A percentile compares a stretch with the other conserved stretches of the same genome.
phyloP scores from a whole-genome alignment of 2,888 invertebrate genomes.

The Agrochola litura region DNA sequence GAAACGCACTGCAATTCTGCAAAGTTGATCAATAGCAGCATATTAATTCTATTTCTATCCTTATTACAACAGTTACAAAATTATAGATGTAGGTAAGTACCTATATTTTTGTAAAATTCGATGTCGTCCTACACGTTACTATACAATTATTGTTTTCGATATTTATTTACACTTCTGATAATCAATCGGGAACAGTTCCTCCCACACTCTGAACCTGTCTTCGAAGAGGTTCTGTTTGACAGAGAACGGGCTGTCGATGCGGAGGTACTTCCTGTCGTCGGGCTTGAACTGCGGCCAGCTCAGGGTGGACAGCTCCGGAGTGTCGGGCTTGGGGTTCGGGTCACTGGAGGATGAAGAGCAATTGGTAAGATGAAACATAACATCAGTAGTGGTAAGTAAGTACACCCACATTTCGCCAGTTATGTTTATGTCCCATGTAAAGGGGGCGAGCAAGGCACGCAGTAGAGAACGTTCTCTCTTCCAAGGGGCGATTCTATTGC shows the following conservation, averaged over 20 bases:
- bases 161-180: slow-evolving; percentile 46
- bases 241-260: slow-evolving; percentile 63
- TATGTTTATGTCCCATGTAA: background rate
- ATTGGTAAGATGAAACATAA: background rate
- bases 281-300: slow-evolving; percentile 73
- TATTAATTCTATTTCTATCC: background rate
- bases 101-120: background rate
- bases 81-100: no score
- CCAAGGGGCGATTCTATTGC: background rate
- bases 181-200: slow-evolving; percentile 71
- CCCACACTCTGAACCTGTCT: slow-evolving; percentile 75
- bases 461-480: background rate
- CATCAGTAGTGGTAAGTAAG: background rate
- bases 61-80: background rate
- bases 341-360: slow-evolving; percentile 62
- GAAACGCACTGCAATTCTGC: background rate
- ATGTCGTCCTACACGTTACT: no score
- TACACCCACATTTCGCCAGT: no score
- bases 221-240: slow-evolving; percentile 71
- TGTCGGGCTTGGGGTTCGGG: slow-evolving; percentile 69
- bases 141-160: background rate
- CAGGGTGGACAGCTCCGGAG: slow-evolving; percentile 62
- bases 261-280: slow-evolving; percentile 69
- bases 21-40: background rate
- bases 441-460: background rate